Conservation (phyloP, 2,797 vertebrate genomes). For the Falco concolor region DNA sequence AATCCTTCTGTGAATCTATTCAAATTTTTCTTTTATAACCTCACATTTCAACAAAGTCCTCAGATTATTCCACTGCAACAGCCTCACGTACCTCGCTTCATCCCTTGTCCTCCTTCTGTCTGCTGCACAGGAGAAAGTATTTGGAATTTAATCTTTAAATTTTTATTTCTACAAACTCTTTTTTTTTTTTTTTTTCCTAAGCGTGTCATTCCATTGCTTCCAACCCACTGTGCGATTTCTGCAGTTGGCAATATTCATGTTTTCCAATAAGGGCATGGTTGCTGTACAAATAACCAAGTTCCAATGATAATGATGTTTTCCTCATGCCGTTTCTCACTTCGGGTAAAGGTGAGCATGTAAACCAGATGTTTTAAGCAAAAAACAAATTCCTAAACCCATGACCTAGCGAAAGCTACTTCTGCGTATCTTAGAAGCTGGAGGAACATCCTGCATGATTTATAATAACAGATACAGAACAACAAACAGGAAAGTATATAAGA, state of each 20-base stretch:
- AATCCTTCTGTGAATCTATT: background rate
- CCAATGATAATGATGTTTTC: background rate
- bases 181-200: background rate
- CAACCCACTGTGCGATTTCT: background rate
- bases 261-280: background rate
- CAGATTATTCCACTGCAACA: background rate
- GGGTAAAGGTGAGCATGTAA: background rate
- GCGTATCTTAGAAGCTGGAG: background rate
- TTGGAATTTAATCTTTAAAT: background rate
- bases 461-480: background rate
- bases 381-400: background rate
- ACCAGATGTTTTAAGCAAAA: background rate
- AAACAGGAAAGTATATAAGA: background rate
- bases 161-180: background rate
- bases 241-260: background rate
- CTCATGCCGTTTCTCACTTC: background rate
- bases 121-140: background rate
- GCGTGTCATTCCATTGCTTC: background rate
- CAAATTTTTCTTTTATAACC: background rate
- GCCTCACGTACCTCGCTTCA: background rate
- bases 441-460: slow-evolving; percentile 11
- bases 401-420: background rate
- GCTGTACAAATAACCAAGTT: background rate
- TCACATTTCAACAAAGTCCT: background rate
- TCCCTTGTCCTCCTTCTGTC: background rate